These are phyloP conservation scores for Oplegnathus fasciatus DNA, from an alignment of 2,113 vertebrate genomes.

Conservation along the genomic window DNA sequence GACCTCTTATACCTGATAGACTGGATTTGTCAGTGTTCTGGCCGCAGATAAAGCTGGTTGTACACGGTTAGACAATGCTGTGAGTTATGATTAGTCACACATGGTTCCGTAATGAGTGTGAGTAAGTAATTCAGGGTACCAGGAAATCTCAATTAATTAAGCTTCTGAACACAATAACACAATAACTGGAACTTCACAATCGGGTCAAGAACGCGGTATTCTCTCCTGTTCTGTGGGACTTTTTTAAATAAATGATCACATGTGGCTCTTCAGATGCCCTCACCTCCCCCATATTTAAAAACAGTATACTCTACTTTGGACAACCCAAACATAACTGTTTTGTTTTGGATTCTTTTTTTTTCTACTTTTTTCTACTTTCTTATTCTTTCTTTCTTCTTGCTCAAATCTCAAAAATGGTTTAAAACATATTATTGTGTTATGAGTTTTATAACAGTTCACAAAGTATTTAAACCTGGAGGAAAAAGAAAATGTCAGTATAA, in stretches of 20 bases:
- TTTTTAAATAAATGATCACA: not conserved
- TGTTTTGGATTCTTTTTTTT: not conserved
- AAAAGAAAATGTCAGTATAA: not conserved
- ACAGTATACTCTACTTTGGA: not conserved
- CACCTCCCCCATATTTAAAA: not conserved
- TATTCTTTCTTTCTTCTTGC: not conserved
- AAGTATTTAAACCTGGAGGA: not conserved
- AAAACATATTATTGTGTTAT: not conserved
- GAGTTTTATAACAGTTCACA: not conserved
- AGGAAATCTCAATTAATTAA: constrained; percentile 7
- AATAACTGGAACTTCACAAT: not conserved
- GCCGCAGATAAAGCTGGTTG: not conserved
- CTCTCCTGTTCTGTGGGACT: not conserved
- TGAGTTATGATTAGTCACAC: not conserved
- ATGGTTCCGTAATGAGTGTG: constrained; percentile 2
- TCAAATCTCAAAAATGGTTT: not conserved
- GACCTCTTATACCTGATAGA: not conserved
- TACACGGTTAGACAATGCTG: not conserved
- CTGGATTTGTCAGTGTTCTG: not conserved
- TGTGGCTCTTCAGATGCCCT: not conserved
- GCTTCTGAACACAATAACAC: not conserved
- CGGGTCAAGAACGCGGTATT: not conserved
- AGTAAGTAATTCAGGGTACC: not conserved
- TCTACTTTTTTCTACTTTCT: not conserved
- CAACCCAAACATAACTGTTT: not conserved